A percentile compares a stretch with the other conserved stretches of the same genome.
phyloP scores from a whole-genome alignment of 2,113 vertebrate species.

The Callopanchax toddi region DNA sequence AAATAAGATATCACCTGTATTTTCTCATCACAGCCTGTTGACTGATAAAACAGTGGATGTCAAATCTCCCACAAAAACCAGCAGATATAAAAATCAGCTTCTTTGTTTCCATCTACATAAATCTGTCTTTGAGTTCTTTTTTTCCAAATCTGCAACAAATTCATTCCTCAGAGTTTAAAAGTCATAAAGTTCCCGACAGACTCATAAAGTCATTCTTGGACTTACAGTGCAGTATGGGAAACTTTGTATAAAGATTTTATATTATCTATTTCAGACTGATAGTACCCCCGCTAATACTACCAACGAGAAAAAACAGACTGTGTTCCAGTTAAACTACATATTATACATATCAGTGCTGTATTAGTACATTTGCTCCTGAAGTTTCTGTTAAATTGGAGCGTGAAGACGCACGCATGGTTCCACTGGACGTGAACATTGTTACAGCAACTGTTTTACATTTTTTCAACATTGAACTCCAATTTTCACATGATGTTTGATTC shows the following conservation, averaged over 20 bases:
- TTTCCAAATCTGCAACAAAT: not conserved
- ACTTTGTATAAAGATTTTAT: not conserved
- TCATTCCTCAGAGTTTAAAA: not conserved
- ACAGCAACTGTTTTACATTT: no score
- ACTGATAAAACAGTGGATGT: conserved; percentile 29
- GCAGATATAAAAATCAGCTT: not conserved
- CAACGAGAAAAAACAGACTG: no score
- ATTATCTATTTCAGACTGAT: not conserved
- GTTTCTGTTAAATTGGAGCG: no score
- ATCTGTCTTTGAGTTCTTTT: not conserved
- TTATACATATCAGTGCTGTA: no score
- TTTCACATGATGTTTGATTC: no score
- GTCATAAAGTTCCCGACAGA: not conserved
- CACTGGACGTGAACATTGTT: no score
- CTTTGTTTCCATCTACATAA: not conserved
- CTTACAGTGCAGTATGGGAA: not conserved
- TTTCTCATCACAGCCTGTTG: conserved; percentile 85
- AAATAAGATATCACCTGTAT: conserved; percentile 81
- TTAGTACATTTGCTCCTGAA: no score
- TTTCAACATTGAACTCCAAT: no score
- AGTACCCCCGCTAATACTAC: no score
- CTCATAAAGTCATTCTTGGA: not conserved
- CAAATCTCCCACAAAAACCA: not conserved
- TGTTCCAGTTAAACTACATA: no score
- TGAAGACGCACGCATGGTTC: no score